These are phyloP conservation scores for Forbesichthys agassizii DNA, from an alignment of 2,113 vertebrate genomes.

Conservation along the genomic window DNA sequence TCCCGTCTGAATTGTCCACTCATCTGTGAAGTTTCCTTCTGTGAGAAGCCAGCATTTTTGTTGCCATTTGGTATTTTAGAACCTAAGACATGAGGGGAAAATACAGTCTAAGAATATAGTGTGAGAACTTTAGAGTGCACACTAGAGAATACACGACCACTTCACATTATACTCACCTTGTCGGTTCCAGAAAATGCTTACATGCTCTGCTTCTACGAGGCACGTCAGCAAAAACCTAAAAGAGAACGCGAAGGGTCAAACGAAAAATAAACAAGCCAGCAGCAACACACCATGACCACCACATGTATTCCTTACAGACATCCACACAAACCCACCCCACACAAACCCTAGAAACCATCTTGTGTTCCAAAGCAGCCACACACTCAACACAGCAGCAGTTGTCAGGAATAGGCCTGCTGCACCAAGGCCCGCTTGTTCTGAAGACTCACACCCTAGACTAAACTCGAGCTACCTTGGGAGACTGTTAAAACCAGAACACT, in stretches of 20 bases:
- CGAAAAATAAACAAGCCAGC: not conserved
- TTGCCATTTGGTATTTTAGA: not conserved
- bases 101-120: not conserved
- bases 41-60: constrained; percentile 39
- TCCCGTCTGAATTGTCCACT: constrained; percentile 54
- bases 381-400: constrained; percentile 1
- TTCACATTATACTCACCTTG: constrained; percentile 28
- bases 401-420: not conserved
- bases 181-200: constrained; percentile 32
- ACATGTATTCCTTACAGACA: not conserved
- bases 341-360: constrained; percentile 61
- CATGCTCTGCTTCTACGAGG: constrained; percentile 53
- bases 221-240: constrained; percentile 50
- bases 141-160: not conserved
- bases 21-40: not conserved
- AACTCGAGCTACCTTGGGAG: too few species aligned
- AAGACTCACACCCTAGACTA: too few species aligned
- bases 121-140: not conserved
- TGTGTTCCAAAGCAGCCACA: not conserved
- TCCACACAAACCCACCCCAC: constrained; percentile 45
- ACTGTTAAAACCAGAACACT: not conserved
- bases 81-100: constrained; percentile 12
- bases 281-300: not conserved
- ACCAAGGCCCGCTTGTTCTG: constrained; percentile 8
- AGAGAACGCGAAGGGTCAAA: not conserved